Base-by-base conservation (phyloP, 2,888 invertebrate genomes). In the Caenorhabditis sinica region DNA sequence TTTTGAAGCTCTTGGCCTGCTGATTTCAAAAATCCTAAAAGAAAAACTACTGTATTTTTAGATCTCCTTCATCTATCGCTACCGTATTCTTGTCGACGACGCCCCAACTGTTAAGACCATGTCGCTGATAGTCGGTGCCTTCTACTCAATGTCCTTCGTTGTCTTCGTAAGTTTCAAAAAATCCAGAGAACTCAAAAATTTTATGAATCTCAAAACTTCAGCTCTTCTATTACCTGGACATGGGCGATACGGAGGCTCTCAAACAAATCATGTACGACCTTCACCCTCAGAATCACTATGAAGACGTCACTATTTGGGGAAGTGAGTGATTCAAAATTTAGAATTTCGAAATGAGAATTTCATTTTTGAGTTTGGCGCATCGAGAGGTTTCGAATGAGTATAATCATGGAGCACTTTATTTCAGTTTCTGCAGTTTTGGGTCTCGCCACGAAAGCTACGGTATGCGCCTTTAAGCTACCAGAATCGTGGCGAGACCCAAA, bases 11-110 rank as follows among this genome's bases (percentile, higher is more conserved):
- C 5, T 15, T 2, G 5, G 0, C 15, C 15, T 17, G 45, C 5
- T 17, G 3, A 15, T 5, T n/a, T n/a, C 45, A 45, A 45, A 17
- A 60, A 20, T 58, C 65, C 53, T 2, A n/a, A n/a, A n/a, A n/a
- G n/a, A n/a, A n/a, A n/a, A n/a, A n/a, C n/a, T n/a, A n/a, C n/a
- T n/a, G n/a, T n/a, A 11, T 25, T 53, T 25, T 5, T 23, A 56
- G 56, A 76, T 76, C 33, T 86, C 86, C 13, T 86, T 86, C 84
- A 69, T 82, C 60, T 86, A 82, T 53, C 84, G 86, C 28, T 85
- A 85, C 40, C 79, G 83, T 68, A 75, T 86, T 33, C 80, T 86
- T 2, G 63, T 82, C 30, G 69, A 72, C 23, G 71, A 56, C 11
- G 36, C 60, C 1, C 84, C 84, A 0, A 53, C 49, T 3, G 51